phyloP scores from a whole-genome alignment of 2,888 invertebrate species.

The Ditula angustiorana region DNA sequence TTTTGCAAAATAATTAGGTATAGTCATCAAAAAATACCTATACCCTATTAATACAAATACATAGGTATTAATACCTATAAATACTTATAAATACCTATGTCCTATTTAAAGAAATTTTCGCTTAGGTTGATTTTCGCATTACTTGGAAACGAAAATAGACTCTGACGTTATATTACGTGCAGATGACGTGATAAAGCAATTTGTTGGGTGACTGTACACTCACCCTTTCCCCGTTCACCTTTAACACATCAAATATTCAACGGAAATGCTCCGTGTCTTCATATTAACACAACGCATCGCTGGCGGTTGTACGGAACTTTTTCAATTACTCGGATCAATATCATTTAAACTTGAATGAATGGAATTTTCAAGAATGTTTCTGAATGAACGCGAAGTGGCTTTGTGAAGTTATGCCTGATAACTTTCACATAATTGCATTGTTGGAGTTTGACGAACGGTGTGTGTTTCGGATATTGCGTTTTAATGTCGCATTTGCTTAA shows the following conservation, averaged over 20 bases:
- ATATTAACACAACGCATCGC: slow-evolving; percentile 75
- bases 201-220: not conserved
- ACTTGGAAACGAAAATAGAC: too few relatives aligned
- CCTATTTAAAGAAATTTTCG: too few relatives aligned
- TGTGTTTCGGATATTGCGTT: slow-evolving; percentile 11
- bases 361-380: slow-evolving; percentile 30
- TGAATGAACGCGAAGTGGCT: slow-evolving; percentile 1
- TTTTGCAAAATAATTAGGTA: too few relatives aligned
- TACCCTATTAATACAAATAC: too few relatives aligned
- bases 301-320: slow-evolving; percentile 72
- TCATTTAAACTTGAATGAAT: slow-evolving; percentile 71
- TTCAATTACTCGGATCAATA: slow-evolving; percentile 77
- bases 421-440: slow-evolving; percentile 25
- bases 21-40: too few relatives aligned
- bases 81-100: too few relatives aligned
- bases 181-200: not conserved
- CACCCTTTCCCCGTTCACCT: slow-evolving; percentile 42
- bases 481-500: slow-evolving; percentile 12
- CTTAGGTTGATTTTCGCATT: too few relatives aligned
- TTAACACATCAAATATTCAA: slow-evolving; percentile 67
- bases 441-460: slow-evolving; percentile 14
- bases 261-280: slow-evolving; percentile 67
- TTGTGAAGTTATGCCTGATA: slow-evolving; percentile 24
- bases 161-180: too few relatives aligned
- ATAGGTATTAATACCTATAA: too few relatives aligned